phyloP scores from a whole-genome alignment of 2,113 vertebrate genomes.

The Stegastes partitus region DNA sequence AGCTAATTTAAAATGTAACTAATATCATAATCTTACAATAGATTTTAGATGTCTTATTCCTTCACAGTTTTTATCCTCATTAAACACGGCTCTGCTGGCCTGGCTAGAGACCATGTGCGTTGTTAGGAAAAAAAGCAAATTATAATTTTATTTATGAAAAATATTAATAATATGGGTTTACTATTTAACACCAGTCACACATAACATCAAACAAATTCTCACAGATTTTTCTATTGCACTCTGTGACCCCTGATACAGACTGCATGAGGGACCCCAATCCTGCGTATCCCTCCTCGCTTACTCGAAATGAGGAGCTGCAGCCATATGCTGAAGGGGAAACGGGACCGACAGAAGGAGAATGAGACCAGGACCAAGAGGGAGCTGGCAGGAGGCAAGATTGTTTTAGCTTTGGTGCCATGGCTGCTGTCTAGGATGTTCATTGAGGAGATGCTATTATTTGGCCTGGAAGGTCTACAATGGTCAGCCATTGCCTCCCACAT shows the following conservation, averaged over 20 bases:
- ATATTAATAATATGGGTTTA: background rate
- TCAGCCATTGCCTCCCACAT: constrained; percentile 37
- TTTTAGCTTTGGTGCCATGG: constrained; percentile 66
- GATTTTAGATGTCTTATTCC: background rate
- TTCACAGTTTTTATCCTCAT: background rate
- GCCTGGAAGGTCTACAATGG: constrained; percentile 55
- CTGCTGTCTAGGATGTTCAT: constrained; percentile 64
- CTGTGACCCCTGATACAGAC: background rate
- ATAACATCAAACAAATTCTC: background rate
- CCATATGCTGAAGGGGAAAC: constrained; percentile 26
- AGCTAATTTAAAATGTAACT: constrained; percentile 26
- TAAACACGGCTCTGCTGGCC: background rate
- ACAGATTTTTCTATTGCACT: background rate
- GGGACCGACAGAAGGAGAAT: constrained; percentile 34
- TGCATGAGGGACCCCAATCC: background rate
- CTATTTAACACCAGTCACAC: background rate
- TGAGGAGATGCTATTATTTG: constrained; percentile 73
- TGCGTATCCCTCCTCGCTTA: background rate
- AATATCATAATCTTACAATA: constrained; percentile 2
- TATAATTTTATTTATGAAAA: background rate
- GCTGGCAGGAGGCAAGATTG: constrained; percentile 72
- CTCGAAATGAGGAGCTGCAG: constrained; percentile 18
- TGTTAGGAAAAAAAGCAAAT: background rate
- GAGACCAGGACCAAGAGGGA: constrained; percentile 36
- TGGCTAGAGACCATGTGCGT: background rate